phyloP scores from a whole-genome alignment of 2,888 invertebrate genomes.

The Ligdia adustata region DNA sequence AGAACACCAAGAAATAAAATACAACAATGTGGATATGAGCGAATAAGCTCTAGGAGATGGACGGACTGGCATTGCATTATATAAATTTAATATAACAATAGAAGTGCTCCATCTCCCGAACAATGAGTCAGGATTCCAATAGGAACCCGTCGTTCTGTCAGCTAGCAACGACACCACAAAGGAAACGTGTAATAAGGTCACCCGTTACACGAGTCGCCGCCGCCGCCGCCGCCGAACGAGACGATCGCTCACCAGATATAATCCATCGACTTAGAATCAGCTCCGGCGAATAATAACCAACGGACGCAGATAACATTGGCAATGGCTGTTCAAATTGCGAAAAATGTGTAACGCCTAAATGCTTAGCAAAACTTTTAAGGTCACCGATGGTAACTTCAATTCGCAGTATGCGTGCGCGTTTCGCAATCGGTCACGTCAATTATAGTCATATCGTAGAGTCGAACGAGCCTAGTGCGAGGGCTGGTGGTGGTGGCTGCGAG shows the following conservation, averaged over 20 bases:
- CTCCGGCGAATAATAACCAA: slow-evolving; percentile 16
- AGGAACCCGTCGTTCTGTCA: too few relatives aligned
- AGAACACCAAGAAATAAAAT: slow-evolving; percentile 12
- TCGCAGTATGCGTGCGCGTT: not conserved
- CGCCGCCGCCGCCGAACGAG: too few relatives aligned
- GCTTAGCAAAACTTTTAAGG: too few relatives aligned
- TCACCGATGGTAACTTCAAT: slow-evolving; percentile 5
- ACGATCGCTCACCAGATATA: slow-evolving; percentile 5
- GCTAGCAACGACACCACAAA: slow-evolving; percentile 17
- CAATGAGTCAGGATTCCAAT: too few relatives aligned
- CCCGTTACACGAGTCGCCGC: not conserved
- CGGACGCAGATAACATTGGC: slow-evolving; percentile 22
- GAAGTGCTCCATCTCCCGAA: slow-evolving; percentile 8
- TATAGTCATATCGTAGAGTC: too few relatives aligned
- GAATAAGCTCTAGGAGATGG: not conserved
- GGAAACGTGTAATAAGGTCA: slow-evolving; percentile 19
- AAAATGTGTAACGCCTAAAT: too few relatives aligned
- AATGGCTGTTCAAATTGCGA: slow-evolving; percentile 14
- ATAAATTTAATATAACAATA: not conserved
- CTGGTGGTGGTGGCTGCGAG: not conserved
- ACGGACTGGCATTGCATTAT: slow-evolving; percentile 7
- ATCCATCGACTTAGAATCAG: slow-evolving; percentile 21
- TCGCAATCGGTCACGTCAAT: too few relatives aligned
- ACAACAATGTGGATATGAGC: slow-evolving; percentile 6
- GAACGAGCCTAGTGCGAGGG: too few relatives aligned